Percentiles rank a stretch among this genome's conserved stretches.
phyloP scores from a whole-genome alignment of 2,797 vertebrate species.

The Psittacula echo region DNA sequence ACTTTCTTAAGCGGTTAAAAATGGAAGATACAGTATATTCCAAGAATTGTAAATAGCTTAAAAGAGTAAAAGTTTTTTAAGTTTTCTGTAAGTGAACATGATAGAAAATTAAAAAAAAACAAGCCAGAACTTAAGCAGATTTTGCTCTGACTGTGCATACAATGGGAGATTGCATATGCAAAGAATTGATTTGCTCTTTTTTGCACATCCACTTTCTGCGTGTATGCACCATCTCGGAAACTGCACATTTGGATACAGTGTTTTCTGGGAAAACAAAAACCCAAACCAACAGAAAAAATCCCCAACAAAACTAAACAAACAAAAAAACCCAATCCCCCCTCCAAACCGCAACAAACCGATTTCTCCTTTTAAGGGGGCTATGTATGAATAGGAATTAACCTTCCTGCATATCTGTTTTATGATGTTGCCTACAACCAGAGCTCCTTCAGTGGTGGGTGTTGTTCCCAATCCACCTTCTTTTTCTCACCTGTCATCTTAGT shows the following conservation, averaged over 20 bases:
- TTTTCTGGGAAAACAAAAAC: neutral
- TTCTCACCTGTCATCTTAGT: neutral
- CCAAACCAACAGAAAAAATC: neutral
- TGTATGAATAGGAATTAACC: neutral
- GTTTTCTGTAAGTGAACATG: neutral
- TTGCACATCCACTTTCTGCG: neutral
- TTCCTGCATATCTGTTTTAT: neutral
- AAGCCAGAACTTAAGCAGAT: neutral
- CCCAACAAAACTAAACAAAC: accelerated
- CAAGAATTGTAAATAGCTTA: neutral
- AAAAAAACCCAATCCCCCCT: neutral
- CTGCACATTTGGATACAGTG: neutral
- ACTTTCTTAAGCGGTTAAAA: neutral
- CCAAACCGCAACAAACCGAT: neutral
- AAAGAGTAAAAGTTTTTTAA: neutral
- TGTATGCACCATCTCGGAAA: neutral
- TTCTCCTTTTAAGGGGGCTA: neutral
- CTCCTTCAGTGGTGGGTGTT: neutral
- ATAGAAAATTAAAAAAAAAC: neutral
- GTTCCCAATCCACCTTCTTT: neutral
- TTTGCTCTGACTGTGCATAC: neutral
- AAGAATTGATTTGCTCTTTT: neutral
- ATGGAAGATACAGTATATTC: neutral
- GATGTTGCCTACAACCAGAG: neutral
- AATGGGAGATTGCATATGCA: neutral